Base-by-base conservation (phyloP, 2,113 vertebrate species). In the Actenoides hombroni region DNA sequence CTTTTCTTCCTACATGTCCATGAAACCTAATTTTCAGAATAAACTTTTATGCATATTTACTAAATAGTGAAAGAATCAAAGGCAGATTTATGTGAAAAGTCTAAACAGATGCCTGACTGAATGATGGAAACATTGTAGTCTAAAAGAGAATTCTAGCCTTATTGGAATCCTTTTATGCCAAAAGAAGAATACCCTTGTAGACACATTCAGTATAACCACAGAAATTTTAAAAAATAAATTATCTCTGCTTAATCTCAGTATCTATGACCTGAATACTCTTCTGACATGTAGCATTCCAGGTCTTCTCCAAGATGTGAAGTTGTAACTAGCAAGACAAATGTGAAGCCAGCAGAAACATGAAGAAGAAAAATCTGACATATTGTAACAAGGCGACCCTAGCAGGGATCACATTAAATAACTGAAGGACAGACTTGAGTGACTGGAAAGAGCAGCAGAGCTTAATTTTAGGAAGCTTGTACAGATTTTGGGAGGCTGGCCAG, bases 271-370 rank as follows among this genome's bases (percentile, higher is more conserved):
- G 71, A 86, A 89, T 86, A 86, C 54, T 95, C 59, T 63, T 90
- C 81, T 95, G 69, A 65, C 83, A 86, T 7, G 21, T 13, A 77
- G 9, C 14, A 37, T 65, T 86, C 35, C 40, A 86, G 15, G 40
- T 94, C 63, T 95, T 89, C 64, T 97, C 88, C 85, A 85, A 92
- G 61, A 78, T 37, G 49, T 26, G 92, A 89, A 89, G 24, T 60
- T 76, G 67, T 25, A 39, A 31, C 56, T 57, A 96, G 73, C 61
- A 86, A 96, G 73, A n/a, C 82, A 92, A 91, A 95, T 78, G 87
- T 96, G 82, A 81, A 97, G 9, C 13, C 57, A 73, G 11, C 8
- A 69, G 35, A 84, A 79, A 23, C 53, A 86, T 80, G 21, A 74
- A 37, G 40, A 64, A 67, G 29, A 8, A 77, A 73, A 77, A 60